Conservation (phyloP, 2,888 invertebrate species). For the Rapana venosa region DNA sequence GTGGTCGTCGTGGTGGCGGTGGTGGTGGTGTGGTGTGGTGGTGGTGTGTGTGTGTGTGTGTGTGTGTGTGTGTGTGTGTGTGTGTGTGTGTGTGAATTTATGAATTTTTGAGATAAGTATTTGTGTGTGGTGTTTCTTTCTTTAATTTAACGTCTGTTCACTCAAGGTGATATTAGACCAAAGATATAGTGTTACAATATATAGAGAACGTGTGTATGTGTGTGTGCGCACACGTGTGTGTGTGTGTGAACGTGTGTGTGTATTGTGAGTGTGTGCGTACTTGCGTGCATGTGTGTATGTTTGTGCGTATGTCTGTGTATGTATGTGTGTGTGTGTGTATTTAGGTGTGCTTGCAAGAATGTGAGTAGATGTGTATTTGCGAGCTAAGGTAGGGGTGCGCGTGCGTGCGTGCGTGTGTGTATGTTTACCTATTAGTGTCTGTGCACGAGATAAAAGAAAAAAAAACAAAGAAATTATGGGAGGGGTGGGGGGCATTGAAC, state of each 20-base stretch:
- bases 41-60: not conserved
- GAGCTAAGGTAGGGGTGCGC: not conserved
- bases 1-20: not conserved
- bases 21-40: not conserved
- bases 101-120: not conserved
- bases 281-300: not conserved
- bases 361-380: no score
- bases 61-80: slow-evolving; percentile 2
- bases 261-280: not conserved
- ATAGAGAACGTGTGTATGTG: not conserved
- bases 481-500: no score
- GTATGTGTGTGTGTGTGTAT: not conserved
- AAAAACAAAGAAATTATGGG: no score
- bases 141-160: no score
- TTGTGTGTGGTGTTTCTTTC: no score
- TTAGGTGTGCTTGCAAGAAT: not conserved
- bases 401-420: not conserved
- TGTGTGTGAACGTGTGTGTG: not conserved
- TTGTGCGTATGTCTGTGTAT: not conserved
- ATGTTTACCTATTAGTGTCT: not conserved
- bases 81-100: not conserved
- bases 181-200: not conserved
- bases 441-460: no score
- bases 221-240: not conserved
- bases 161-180: no score